Conservation (phyloP, 2,888 invertebrate species). For the Tridacna crocea region DNA sequence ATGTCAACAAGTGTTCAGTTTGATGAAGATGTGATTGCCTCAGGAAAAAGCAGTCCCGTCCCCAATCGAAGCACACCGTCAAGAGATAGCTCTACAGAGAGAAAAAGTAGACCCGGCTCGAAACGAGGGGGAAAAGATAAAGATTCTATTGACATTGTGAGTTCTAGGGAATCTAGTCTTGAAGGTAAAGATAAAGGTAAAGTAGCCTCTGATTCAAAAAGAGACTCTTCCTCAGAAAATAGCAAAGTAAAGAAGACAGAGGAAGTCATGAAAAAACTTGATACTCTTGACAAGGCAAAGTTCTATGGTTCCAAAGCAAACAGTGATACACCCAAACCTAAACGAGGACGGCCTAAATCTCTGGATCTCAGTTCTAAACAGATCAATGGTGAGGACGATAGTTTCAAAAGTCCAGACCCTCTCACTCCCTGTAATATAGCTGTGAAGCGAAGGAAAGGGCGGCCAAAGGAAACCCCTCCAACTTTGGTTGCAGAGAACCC, state of each 20-base stretch:
- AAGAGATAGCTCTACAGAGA: conserved; percentile 36
- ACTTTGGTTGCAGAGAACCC: conserved; percentile 51
- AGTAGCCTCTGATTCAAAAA: conserved; percentile 5
- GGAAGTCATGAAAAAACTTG: background rate
- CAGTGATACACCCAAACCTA: conserved; percentile 22
- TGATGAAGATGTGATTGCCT: conserved; percentile 45
- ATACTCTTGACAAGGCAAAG: background rate
- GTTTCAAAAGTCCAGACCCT: conserved; percentile 59
- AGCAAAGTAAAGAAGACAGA: conserved; percentile 12
- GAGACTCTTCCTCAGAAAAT: conserved; percentile 28
- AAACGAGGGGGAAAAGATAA: conserved; percentile 13
- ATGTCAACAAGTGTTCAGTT: conserved; percentile 47
- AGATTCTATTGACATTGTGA: conserved; percentile 34
- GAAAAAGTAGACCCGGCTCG: conserved; percentile 19
- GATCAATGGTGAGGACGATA: conserved; percentile 57
- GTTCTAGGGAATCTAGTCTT: conserved; percentile 49
- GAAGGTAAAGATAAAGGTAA: conserved; percentile 47
- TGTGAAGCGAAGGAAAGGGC: conserved; percentile 55
- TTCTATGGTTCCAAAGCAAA: conserved; percentile 19
- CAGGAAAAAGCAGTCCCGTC: conserved; percentile 10
- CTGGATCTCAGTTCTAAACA: conserved; percentile 46
- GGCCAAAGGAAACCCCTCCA: conserved; percentile 63
- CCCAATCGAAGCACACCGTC: background rate
- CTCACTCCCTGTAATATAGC: conserved; percentile 57
- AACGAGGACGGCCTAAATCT: conserved; percentile 58